These are phyloP conservation scores for Chionoecetes opilio DNA, from an alignment of 1,140 invertebrate species.

Conservation along the genomic window DNA sequence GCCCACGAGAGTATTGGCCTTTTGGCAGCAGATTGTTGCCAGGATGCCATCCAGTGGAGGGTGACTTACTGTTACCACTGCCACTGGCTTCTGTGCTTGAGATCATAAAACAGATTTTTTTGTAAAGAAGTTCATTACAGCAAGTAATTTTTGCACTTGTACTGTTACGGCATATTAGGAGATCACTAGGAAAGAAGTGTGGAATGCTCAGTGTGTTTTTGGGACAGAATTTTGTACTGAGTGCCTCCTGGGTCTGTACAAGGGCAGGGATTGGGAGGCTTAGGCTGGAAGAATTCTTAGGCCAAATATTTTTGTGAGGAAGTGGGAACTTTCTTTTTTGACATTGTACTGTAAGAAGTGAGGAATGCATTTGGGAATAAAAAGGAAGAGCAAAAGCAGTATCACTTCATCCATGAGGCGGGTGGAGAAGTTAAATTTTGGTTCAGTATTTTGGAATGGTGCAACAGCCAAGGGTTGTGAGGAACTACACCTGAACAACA, in stretches of 20 bases:
- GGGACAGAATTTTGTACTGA: neutral
- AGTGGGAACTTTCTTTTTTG: neutral
- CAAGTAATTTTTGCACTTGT: neutral
- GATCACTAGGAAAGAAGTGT: neutral
- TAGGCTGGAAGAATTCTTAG: constrained; percentile 2
- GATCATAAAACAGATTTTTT: neutral
- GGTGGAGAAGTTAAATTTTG: too few relatives aligned
- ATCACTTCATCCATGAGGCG: too few relatives aligned
- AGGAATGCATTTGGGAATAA: constrained; percentile 19
- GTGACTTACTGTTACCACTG: neutral
- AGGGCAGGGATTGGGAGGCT: neutral
- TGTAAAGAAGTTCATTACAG: neutral
- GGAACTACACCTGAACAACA: too few relatives aligned
- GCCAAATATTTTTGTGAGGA: neutral
- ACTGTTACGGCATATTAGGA: neutral
- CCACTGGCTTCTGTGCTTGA: neutral
- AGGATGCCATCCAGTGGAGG: neutral
- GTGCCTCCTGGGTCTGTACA: constrained; percentile 16
- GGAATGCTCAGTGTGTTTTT: constrained; percentile 7
- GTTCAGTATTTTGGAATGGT: too few relatives aligned
- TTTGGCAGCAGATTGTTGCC: neutral
- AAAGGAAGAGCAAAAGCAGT: neutral
- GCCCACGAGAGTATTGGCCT: too few relatives aligned
- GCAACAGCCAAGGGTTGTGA: too few relatives aligned
- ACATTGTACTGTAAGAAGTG: constrained; percentile 13